A percentile compares a stretch with the other conserved stretches of the same genome.
These are phyloP conservation scores for Turritopsis rubra DNA, from an alignment of 30 jellyfish, hydroid and myxozoan species.

Conservation along the genomic window DNA sequence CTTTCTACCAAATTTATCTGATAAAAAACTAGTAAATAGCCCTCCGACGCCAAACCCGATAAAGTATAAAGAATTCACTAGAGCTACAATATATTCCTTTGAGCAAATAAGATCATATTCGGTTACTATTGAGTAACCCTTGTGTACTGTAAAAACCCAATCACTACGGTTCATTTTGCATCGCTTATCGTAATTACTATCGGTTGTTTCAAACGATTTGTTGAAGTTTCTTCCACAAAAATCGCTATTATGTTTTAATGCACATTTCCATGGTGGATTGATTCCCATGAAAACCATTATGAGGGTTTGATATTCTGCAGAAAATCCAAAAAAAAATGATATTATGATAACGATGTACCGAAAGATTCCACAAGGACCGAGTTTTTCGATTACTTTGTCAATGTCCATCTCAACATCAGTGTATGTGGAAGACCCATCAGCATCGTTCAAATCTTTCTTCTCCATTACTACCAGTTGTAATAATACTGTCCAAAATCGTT, in stretches of 20 bases:
- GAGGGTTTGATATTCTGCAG: not conserved
- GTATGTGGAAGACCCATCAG: not conserved
- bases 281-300: not conserved
- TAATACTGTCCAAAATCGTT: no score
- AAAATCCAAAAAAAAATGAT: not conserved
- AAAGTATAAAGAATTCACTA: not conserved
- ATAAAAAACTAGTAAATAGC: not conserved
- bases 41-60: slow-evolving; percentile 15
- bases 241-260: not conserved
- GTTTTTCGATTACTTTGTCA: not conserved
- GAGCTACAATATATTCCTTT: slow-evolving; percentile 4
- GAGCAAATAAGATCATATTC: slow-evolving; percentile 21
- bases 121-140: slow-evolving; percentile 4
- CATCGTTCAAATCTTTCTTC: not conserved
- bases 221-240: not conserved
- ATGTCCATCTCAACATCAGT: slow-evolving; percentile 8
- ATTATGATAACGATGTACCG: not conserved
- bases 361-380: slow-evolving; percentile 1
- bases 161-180: slow-evolving; percentile 4
- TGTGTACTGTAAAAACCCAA: slow-evolving; percentile 3
- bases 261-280: slow-evolving; percentile 15
- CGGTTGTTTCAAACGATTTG: not conserved
- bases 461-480: no score
- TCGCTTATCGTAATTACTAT: not conserved
- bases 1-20: slow-evolving; percentile 16